Conservation (phyloP, 2,113 vertebrate genomes). For the Tetrax tetrax region DNA sequence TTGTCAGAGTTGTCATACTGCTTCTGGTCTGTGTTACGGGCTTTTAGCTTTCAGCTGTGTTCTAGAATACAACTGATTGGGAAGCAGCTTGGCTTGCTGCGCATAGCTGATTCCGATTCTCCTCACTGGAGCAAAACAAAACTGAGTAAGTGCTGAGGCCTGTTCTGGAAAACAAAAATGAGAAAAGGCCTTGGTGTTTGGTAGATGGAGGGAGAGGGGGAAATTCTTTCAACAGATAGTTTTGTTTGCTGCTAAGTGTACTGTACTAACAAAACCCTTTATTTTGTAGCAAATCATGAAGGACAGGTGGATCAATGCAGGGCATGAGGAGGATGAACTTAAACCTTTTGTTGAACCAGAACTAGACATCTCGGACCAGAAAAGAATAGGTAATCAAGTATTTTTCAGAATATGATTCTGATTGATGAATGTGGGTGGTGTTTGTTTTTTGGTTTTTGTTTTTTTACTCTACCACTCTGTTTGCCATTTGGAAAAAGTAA, state of each 20-base stretch:
- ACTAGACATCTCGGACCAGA: slow-evolving; percentile 95
- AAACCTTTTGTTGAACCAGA: slow-evolving; percentile 96
- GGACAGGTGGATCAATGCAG: slow-evolving; percentile 98
- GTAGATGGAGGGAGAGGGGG: not conserved
- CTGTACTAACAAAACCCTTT: not conserved
- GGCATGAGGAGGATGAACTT: slow-evolving; percentile 95
- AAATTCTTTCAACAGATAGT: not conserved
- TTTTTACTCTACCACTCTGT: not conserved
- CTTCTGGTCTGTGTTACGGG: not conserved
- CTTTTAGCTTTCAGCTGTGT: not conserved
- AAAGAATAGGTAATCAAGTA: slow-evolving; percentile 89
- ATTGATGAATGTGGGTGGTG: not conserved
- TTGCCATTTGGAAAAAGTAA: not conserved
- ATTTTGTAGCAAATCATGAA: slow-evolving; percentile 96
- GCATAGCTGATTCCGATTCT: not conserved
- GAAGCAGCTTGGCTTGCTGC: not conserved
- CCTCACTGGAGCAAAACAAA: not conserved
- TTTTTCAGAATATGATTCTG: not conserved
- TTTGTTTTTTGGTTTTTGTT: not conserved
- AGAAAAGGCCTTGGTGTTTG: not conserved
- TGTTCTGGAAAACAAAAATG: not conserved
- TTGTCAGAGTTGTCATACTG: not conserved
- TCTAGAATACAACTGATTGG: not conserved
- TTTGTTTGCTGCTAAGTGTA: not conserved
- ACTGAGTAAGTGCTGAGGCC: not conserved